Evolutionary conservation across 2,888 invertebrate species (phyloP), one percentile per base, ranked within the genome.

Genomic region (Agriopis marginaria): DNA sequence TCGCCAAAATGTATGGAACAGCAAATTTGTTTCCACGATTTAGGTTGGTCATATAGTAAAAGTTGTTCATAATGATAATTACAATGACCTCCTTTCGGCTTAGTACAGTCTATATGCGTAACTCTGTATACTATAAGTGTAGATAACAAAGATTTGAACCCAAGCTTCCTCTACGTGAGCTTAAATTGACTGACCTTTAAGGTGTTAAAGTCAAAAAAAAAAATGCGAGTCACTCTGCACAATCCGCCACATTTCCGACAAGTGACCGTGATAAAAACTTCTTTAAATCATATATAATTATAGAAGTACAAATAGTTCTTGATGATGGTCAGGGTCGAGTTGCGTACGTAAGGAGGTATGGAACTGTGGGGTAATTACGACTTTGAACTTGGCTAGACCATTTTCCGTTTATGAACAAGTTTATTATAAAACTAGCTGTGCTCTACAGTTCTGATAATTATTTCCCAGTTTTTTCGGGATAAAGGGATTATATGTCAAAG

Each of bases 301-400:
- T 12, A 42, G 4, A 14, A n/a, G 23, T 7, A 12, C 14, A 0
- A 6, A 40, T 17, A 44, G n/a, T 60, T 49, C 60, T 49, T 60
- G 49, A 60, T 39, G 10, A 49, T 49, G 60, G 49, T 49, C 60
- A 60, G n/a, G 49, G 60, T 14, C 49, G 8, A n/a, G 14, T 39
- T 49, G 49, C 49, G n/a, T 40, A 56, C n/a, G 14, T 17, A 45
- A 23, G 23, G 14, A 56, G 23, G 3, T 58, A 32, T 32, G 60
- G 59, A 47, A 32, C 5, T 23, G 12, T 32, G 9, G 14, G 14
- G 49, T 40, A 40, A 60, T 60, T 50, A 49, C 49, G 60, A 17
- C 39, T 60, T 60, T 60, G 60, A 60, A 60, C 60, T 60, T 60
- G 60, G 40, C 40, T 54, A 50, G 17, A 7, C 8, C 12, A 9